These are phyloP conservation scores for Pelosia muscerda DNA, from an alignment of 2,888 invertebrate genomes.

Conservation along the genomic window DNA sequence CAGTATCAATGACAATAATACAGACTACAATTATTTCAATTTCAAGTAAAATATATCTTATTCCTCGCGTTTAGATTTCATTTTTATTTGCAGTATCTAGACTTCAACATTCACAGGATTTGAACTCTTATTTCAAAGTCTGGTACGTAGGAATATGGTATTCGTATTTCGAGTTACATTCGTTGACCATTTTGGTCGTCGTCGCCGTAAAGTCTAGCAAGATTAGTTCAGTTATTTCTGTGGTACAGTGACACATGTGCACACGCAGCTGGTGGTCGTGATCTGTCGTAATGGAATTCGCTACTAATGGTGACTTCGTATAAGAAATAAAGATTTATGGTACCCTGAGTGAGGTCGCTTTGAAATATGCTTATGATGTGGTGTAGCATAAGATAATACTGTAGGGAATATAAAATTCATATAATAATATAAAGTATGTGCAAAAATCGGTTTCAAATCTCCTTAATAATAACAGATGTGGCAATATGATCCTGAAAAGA, in stretches of 20 bases:
- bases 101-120: constrained; percentile 26
- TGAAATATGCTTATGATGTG: constrained; percentile 36
- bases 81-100: constrained; percentile 24
- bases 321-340: constrained; percentile 52
- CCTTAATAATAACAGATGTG: no score
- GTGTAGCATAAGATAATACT: not conserved
- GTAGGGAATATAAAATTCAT: no score
- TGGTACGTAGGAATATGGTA: constrained; percentile 36
- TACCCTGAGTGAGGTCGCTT: constrained; percentile 47
- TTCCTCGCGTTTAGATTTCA: constrained; percentile 16
- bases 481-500: not conserved
- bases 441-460: no score
- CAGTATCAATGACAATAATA: constrained; percentile 53
- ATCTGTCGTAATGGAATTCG: constrained; percentile 66
- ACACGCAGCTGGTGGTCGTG: constrained; percentile 67
- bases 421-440: no score
- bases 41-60: constrained; percentile 30
- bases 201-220: constrained; percentile 67
- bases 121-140: constrained; percentile 29
- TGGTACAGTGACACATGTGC: constrained; percentile 65
- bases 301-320: constrained; percentile 58
- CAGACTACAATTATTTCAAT: constrained; percentile 29
- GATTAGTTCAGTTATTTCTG: constrained; percentile 66
- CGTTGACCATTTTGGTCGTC: constrained; percentile 61
- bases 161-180: constrained; percentile 35